Percentiles rank a stretch among this genome's conserved stretches.
These are phyloP conservation scores for Actinia tenebrosa DNA, from an alignment of 64 coral and sea anemone species.

Conservation along the genomic window DNA sequence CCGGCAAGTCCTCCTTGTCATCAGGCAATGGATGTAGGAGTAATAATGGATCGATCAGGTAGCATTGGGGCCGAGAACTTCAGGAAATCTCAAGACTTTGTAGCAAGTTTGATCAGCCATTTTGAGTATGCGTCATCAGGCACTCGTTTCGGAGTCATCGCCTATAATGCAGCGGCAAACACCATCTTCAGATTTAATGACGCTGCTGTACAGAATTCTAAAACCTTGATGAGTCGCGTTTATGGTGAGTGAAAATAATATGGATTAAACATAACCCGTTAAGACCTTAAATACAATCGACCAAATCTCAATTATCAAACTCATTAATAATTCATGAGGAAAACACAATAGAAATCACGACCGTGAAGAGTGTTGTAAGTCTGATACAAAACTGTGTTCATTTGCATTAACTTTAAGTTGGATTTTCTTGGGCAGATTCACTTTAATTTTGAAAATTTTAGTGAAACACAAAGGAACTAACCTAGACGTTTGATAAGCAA, in stretches of 20 bases:
- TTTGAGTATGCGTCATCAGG: slow-evolving; percentile 24
- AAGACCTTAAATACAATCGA: too few species aligned
- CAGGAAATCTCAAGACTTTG: slow-evolving; percentile 32
- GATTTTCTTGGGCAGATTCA: too few species aligned
- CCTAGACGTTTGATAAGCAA: too few species aligned
- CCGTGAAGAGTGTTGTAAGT: too few species aligned
- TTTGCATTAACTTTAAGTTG: too few species aligned
- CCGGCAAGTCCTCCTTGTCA: slow-evolving; percentile 5
- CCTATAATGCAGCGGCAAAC: slow-evolving; percentile 21
- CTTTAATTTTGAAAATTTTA: too few species aligned
- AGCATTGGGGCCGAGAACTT: slow-evolving; percentile 27
- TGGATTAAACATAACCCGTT: too few species aligned
- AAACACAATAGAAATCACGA: too few species aligned
- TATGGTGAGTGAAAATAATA: not conserved
- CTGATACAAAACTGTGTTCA: too few species aligned
- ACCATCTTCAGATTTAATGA: slow-evolving; percentile 24
- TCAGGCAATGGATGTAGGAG: slow-evolving; percentile 28
- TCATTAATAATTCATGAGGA: too few species aligned
- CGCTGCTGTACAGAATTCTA: slow-evolving; percentile 4
- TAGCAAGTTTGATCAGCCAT: slow-evolving; percentile 24
- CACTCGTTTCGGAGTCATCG: slow-evolving; percentile 48
- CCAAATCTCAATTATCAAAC: too few species aligned
- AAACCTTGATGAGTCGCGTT: not conserved
- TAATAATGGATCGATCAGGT: slow-evolving; percentile 57
- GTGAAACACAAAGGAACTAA: too few species aligned